Conservation (phyloP, 2,113 vertebrate species). For the Gila orcuttii region DNA sequence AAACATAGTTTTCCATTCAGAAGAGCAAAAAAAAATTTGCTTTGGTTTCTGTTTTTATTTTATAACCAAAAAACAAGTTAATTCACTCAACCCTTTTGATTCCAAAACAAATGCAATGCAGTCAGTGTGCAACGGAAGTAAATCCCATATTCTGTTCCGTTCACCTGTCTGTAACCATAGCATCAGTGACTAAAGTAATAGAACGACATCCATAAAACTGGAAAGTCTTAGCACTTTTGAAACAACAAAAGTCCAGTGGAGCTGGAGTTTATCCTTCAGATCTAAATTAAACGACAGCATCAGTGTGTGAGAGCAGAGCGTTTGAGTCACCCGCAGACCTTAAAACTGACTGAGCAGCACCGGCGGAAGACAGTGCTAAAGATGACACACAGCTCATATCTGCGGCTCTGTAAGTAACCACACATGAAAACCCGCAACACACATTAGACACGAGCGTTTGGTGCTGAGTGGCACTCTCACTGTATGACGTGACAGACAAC, state of each 20-base stretch:
- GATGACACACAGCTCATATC: too few relatives aligned
- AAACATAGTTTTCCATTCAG: not conserved
- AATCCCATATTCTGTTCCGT: not conserved
- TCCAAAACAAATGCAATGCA: not conserved
- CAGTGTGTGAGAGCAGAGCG: too few relatives aligned
- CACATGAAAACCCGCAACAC: too few relatives aligned
- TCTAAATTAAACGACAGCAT: not conserved
- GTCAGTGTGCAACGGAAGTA: not conserved
- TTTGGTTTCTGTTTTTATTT: not conserved
- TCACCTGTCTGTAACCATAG: not conserved
- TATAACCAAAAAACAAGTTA: not conserved
- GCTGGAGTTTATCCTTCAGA: not conserved
- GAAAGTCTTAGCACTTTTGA: not conserved
- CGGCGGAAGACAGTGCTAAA: too few relatives aligned
- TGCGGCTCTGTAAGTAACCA: too few relatives aligned
- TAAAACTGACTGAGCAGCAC: too few relatives aligned
- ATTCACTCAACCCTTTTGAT: not conserved
- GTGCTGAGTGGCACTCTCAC: too few relatives aligned
- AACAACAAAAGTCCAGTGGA: not conserved
- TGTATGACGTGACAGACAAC: too few relatives aligned
- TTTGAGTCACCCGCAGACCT: too few relatives aligned
- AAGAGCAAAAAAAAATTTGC: not conserved
- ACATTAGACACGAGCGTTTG: too few relatives aligned
- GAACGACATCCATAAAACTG: not conserved
- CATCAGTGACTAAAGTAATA: not conserved